Conservation (phyloP, 1,140 invertebrate genomes). For the Luehdorfia chinensis region DNA sequence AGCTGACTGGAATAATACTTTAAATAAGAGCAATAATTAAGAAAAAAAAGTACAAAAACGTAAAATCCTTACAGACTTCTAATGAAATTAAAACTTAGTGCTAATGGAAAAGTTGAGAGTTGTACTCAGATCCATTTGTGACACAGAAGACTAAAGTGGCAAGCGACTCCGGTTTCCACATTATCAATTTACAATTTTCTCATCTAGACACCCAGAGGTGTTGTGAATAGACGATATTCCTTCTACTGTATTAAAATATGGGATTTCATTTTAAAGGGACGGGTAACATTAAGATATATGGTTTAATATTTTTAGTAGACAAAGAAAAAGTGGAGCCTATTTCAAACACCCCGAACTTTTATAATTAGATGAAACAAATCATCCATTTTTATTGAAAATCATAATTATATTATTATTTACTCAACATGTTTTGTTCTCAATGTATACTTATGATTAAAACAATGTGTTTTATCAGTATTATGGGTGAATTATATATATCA, state of each 20-base stretch:
- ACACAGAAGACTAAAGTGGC: constrained; percentile 29
- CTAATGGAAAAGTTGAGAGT: constrained; percentile 25
- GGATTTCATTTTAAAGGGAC: not conserved
- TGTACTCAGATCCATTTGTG: constrained; percentile 21
- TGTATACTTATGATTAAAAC: no score
- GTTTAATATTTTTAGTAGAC: constrained; percentile 7
- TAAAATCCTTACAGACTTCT: constrained; percentile 19
- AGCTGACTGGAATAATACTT: no score
- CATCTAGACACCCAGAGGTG: constrained; percentile 22
- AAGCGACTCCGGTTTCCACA: constrained; percentile 31
- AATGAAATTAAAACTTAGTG: constrained; percentile 44
- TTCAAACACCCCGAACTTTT: not conserved
- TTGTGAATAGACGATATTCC: constrained; percentile 19
- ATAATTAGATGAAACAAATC: not conserved
- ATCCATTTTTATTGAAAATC: no score
- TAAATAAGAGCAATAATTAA: constrained; percentile 1
- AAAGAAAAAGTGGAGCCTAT: constrained; percentile 7
- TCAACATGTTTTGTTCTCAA: no score
- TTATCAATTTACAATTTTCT: constrained; percentile 43
- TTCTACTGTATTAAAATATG: constrained; percentile 2
- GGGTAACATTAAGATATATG: constrained; percentile 11
- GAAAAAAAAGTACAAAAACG: constrained; percentile 25
- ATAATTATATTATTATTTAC: no score
- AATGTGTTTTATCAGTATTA: no score
- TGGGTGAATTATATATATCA: no score